These are phyloP conservation scores for Microhierax caerulescens DNA, from an alignment of 2,797 vertebrate species.

Conservation along the genomic window DNA sequence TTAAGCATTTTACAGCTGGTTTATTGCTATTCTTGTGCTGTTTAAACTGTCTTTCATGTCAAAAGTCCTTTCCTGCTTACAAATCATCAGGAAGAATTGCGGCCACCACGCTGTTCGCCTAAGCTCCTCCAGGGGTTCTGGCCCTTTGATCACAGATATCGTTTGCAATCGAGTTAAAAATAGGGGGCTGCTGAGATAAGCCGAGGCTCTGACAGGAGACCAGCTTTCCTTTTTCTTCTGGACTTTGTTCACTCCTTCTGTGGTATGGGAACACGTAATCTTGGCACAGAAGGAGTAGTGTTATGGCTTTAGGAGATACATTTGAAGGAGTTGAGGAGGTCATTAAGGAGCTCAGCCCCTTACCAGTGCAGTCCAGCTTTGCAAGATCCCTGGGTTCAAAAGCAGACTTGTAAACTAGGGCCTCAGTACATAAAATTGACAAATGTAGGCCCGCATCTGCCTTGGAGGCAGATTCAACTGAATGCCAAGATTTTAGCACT, in stretches of 20 bases:
- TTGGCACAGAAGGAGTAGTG: slow-evolving; percentile 48
- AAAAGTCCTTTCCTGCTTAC: slow-evolving; percentile 93
- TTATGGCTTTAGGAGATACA: slow-evolving; percentile 38
- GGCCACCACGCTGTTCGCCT: slow-evolving; percentile 79
- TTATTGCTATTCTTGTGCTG: slow-evolving; percentile 86
- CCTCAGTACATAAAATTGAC: not conserved
- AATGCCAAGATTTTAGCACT: not conserved
- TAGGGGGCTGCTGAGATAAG: slow-evolving; percentile 79
- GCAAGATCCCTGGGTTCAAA: not conserved
- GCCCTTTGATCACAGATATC: slow-evolving; percentile 88
- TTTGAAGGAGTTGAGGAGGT: slow-evolving; percentile 11
- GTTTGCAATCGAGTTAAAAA: slow-evolving; percentile 84
- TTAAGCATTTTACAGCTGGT: slow-evolving; percentile 88
- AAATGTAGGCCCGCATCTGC: not conserved
- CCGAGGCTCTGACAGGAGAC: slow-evolving; percentile 63
- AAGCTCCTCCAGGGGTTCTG: slow-evolving; percentile 83
- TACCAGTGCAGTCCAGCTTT: not conserved
- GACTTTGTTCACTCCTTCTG: slow-evolving; percentile 69
- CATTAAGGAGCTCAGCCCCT: not conserved
- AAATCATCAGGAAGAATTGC: slow-evolving; percentile 87
- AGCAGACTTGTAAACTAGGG: not conserved
- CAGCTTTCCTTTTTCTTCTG: slow-evolving; percentile 72
- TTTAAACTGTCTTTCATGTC: slow-evolving; percentile 91
- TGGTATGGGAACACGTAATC: slow-evolving; percentile 76
- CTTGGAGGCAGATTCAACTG: not conserved